These are phyloP conservation scores for Tineola bisselliella DNA, from an alignment of 2,888 invertebrate genomes.

Conservation along the genomic window DNA sequence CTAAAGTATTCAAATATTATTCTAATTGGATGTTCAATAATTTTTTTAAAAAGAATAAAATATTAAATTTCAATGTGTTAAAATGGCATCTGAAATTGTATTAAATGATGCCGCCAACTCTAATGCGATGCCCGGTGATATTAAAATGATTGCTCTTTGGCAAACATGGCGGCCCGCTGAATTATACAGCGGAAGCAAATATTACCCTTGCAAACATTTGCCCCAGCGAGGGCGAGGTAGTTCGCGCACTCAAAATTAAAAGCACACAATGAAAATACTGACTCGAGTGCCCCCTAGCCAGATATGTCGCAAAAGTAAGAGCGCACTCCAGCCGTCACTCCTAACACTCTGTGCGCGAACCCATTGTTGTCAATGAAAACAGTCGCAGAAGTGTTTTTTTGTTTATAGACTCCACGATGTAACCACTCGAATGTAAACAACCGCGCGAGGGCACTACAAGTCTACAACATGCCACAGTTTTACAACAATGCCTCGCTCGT, in stretches of 20 bases:
- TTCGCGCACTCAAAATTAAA: conserved; percentile 74
- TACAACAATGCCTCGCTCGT: background rate
- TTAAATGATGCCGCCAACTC: conserved; percentile 38
- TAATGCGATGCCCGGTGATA: conserved; percentile 68
- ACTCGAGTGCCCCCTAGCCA: conserved; percentile 37
- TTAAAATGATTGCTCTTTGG: conserved; percentile 73
- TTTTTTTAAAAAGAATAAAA: too few relatives aligned
- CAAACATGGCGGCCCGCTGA: conserved; percentile 71
- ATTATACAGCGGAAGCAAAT: conserved; percentile 72
- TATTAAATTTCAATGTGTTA: too few relatives aligned
- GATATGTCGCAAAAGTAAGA: conserved; percentile 64
- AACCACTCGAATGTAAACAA: conserved; percentile 65
- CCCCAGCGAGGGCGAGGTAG: conserved; percentile 67
- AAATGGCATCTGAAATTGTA: conserved; percentile 32
- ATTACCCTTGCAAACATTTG: conserved; percentile 70
- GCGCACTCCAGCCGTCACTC: conserved; percentile 46
- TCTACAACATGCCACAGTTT: conserved; percentile 7
- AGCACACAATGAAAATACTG: conserved; percentile 72
- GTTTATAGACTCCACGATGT: conserved; percentile 64
- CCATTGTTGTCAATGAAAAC: conserved; percentile 66
- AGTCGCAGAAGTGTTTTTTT: conserved; percentile 64
- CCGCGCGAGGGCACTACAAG: conserved; percentile 20
- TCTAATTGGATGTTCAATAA: too few relatives aligned
- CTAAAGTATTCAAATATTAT: too few relatives aligned
- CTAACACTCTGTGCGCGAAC: conserved; percentile 44